These are phyloP conservation scores for Xenopus borealis DNA, from an alignment of 2,113 vertebrate species.

Conservation along the genomic window DNA sequence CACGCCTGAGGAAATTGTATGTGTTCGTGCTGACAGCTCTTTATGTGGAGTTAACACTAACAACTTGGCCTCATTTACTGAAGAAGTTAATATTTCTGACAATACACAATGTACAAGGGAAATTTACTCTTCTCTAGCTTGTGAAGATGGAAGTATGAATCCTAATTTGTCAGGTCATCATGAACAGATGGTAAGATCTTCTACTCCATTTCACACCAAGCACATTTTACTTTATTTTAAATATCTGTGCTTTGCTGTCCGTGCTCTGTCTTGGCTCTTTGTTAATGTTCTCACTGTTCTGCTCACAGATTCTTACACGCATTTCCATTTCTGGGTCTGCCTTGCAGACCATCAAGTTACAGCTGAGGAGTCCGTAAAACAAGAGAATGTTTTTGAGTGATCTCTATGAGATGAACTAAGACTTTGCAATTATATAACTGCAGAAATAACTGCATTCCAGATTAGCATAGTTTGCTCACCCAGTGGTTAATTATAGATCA, in stretches of 20 bases:
- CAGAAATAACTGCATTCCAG: conserved; percentile 17
- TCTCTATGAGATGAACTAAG: conserved; percentile 5
- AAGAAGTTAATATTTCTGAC: background rate
- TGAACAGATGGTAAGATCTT: conserved; percentile 64
- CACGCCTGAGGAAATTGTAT: background rate
- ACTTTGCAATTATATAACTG: conserved; percentile 23
- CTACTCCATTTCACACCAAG: too few relatives aligned
- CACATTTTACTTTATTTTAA: too few relatives aligned
- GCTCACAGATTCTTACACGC: background rate
- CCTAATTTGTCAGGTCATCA: conserved; percentile 57
- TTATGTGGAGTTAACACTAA: background rate
- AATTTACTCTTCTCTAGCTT: background rate
- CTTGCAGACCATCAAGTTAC: background rate
- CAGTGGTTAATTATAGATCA: conserved; percentile 47
- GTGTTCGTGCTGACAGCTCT: too few relatives aligned
- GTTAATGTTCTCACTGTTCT: conserved; percentile 25
- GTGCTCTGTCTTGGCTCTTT: conserved; percentile 41
- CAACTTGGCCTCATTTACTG: background rate
- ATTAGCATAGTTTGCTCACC: conserved; percentile 44
- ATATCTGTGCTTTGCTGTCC: too few relatives aligned
- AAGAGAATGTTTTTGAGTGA: background rate
- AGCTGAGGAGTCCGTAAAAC: background rate
- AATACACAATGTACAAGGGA: conserved; percentile 3
- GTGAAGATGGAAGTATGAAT: conserved; percentile 17
- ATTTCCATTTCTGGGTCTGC: background rate